phyloP scores from a whole-genome alignment of 2,113 vertebrate species.

The Hydrolagus affinis region DNA sequence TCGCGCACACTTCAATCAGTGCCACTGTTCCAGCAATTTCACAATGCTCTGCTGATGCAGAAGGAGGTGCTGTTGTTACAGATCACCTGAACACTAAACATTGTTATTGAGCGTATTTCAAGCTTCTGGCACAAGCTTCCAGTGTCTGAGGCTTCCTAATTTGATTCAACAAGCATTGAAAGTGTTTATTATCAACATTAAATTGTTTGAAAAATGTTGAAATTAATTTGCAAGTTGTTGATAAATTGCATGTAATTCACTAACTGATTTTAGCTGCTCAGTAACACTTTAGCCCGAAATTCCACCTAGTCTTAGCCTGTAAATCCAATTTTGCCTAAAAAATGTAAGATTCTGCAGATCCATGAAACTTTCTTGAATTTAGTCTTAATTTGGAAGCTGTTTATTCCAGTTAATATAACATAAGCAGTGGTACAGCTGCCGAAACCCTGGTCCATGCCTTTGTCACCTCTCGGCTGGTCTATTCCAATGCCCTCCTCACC shows the following conservation, averaged over 20 bases:
- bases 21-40: background rate
- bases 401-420: too few species aligned
- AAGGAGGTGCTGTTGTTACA: constrained; percentile 29
- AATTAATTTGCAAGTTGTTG: constrained; percentile 19
- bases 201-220: constrained; percentile 1
- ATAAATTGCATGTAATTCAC: constrained; percentile 16
- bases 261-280: background rate
- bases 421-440: too few species aligned
- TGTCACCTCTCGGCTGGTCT: too few species aligned
- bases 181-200: constrained; percentile 3
- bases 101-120: background rate
- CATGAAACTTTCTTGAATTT: too few species aligned
- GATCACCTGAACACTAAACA: background rate
- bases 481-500: too few species aligned
- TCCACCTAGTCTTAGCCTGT: too few species aligned
- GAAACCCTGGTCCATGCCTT: too few species aligned
- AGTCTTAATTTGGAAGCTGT: too few species aligned
- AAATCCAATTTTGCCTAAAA: too few species aligned
- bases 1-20: background rate
- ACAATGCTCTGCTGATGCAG: background rate
- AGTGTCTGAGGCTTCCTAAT: background rate
- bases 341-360: too few species aligned
- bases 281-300: too few species aligned
- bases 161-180: background rate
- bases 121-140: background rate